phyloP scores from a whole-genome alignment of 1,140 invertebrate species.

The Paramacrobiotus metropolitanus region DNA sequence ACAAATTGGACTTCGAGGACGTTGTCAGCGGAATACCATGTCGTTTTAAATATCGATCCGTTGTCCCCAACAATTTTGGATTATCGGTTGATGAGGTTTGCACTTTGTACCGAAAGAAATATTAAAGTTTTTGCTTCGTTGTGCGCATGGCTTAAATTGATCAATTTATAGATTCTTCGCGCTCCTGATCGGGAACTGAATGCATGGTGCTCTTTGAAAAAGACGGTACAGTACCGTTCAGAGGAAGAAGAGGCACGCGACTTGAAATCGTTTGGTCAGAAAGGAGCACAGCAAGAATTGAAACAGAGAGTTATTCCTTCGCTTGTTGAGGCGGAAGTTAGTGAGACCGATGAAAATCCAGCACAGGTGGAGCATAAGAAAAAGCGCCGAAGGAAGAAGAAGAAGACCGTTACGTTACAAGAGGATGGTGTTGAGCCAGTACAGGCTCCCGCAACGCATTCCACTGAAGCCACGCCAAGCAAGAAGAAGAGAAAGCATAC shows the following conservation, averaged over 20 bases:
- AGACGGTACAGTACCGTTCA: slow-evolving; percentile 45
- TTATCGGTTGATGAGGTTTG: slow-evolving; percentile 67
- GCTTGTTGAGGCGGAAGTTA: slow-evolving; percentile 3
- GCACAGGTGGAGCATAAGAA: background rate
- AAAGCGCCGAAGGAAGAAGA: slow-evolving; percentile 2
- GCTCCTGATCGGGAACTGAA: slow-evolving; percentile 81
- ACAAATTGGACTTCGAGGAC: slow-evolving; percentile 79
- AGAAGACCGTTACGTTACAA: too few species aligned
- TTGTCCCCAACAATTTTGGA: slow-evolving; percentile 69
- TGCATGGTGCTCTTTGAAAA: slow-evolving; percentile 76
- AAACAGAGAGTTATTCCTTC: slow-evolving; percentile 50
- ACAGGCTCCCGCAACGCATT: too few species aligned
- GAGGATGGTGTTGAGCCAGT: too few species aligned
- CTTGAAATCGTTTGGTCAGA: slow-evolving; percentile 43
- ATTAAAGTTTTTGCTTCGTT: too few species aligned
- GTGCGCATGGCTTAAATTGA: too few species aligned
- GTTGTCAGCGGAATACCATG: slow-evolving; percentile 58
- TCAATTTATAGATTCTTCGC: slow-evolving; percentile 69
- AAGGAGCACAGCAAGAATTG: slow-evolving; percentile 39
- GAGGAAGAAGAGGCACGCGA: slow-evolving; percentile 57
- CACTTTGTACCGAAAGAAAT: too few species aligned
- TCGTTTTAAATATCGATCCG: slow-evolving; percentile 73
- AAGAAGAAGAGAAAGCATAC: too few species aligned
- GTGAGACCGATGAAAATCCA: background rate
- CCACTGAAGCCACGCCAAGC: too few species aligned